These are phyloP conservation scores for Protomyctophum bolini DNA, from an alignment of 2,113 vertebrate species.

Conservation along the genomic window DNA sequence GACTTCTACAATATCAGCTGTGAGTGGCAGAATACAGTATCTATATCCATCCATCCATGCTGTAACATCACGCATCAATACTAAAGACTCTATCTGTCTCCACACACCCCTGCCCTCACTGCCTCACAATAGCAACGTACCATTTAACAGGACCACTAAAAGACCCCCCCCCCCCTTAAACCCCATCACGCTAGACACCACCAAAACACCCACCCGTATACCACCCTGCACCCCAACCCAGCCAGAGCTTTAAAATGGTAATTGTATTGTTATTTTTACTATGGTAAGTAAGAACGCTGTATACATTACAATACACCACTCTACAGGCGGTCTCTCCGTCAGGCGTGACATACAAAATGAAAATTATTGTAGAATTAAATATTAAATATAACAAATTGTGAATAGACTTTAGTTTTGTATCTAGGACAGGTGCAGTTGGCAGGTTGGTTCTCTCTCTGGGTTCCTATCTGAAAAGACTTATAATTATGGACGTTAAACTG, in stretches of 20 bases:
- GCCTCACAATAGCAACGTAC: slow-evolving; percentile 19
- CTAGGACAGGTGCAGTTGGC: no score
- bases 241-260: slow-evolving; percentile 72
- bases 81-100: not conserved
- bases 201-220: slow-evolving; percentile 16
- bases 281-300: slow-evolving; percentile 52
- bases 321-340: slow-evolving; percentile 47
- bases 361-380: no score
- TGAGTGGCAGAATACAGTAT: no score
- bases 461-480: no score
- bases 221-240: slow-evolving; percentile 28
- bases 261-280: slow-evolving; percentile 69
- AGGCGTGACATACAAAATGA: no score
- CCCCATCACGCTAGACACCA: slow-evolving; percentile 8
- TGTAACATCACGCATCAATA: not conserved
- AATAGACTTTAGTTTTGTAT: no score
- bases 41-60: no score
- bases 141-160: slow-evolving; percentile 32
- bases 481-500: slow-evolving; percentile 49
- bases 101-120: slow-evolving; percentile 18
- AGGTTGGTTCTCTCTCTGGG: no score
- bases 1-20: no score
- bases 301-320: slow-evolving; percentile 71
- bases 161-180: not conserved
- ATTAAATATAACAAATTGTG: no score